Percentiles rank a stretch among this genome's conserved stretches.
phyloP scores from a whole-genome alignment of 2,797 vertebrate species.

The Arvicola amphibius region DNA sequence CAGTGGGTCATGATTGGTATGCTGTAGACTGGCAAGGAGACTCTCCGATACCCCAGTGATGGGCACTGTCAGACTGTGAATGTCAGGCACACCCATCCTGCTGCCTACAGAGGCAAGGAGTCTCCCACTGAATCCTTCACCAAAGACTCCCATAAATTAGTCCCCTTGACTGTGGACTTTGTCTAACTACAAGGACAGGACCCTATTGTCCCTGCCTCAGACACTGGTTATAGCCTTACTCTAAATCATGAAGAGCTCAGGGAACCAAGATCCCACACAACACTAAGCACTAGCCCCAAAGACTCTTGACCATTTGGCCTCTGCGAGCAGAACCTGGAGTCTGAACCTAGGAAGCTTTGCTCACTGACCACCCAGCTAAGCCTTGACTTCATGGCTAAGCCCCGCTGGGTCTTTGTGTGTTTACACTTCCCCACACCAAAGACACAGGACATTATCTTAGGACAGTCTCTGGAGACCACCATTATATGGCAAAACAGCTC shows the following conservation, averaged over 20 bases:
- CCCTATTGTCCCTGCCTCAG: not conserved
- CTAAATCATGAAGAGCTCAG: not conserved
- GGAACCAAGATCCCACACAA: not conserved
- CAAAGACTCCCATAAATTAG: not conserved
- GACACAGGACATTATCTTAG: not conserved
- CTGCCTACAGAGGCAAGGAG: not conserved
- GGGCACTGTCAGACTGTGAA: not conserved
- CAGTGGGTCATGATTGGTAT: rapidly evolving
- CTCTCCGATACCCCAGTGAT: not conserved
- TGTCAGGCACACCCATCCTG: not conserved
- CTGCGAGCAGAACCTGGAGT: not conserved
- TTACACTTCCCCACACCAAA: not conserved
- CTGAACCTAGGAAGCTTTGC: not conserved
- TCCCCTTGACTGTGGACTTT: not conserved
- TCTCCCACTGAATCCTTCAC: not conserved
- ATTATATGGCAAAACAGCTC: not conserved
- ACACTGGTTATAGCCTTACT: not conserved
- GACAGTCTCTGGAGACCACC: not conserved
- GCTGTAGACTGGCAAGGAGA: not conserved
- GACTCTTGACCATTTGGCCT: not conserved
- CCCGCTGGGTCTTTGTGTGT: not conserved
- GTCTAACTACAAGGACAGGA: not conserved
- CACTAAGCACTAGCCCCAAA: not conserved
- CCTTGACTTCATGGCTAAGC: not conserved
- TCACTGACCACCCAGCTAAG: not conserved